A percentile compares a stretch with the other conserved stretches of the same genome.
Evolutionary conservation across 1,140 invertebrate genomes (phyloP).

Genomic region (Cryptotermes secundus): DNA sequence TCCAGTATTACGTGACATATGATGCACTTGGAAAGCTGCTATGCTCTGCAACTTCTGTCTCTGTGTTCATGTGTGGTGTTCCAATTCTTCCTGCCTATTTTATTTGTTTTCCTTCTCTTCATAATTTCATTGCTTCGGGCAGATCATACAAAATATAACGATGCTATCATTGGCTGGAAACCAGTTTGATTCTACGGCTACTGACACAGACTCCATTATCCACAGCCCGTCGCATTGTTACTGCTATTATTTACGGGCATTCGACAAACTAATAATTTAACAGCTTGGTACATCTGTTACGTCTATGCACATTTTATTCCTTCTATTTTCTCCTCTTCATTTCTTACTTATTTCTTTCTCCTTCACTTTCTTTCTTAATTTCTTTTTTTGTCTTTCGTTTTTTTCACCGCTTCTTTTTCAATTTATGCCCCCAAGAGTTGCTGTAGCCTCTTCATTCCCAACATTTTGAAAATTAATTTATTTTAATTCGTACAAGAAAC

Average conservation of each 20-base stretch:
- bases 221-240: neutral
- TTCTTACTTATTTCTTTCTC: too few species aligned
- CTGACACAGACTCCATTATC: neutral
- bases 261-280: neutral
- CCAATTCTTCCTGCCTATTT: neutral
- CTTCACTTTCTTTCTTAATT: too few species aligned
- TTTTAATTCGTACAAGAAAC: too few species aligned
- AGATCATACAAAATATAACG: neutral
- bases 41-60: neutral
- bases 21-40: neutral
- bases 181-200: neutral
- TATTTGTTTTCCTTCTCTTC: neutral
- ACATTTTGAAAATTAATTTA: too few species aligned
- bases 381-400: too few species aligned
- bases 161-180: neutral
- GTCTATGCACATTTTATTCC: too few species aligned
- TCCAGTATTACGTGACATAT: neutral
- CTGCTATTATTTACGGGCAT: neutral
- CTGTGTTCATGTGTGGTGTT: too few species aligned
- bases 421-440: too few species aligned
- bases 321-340: too few species aligned
- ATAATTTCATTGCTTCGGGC: neutral
- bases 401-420: too few species aligned
- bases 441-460: too few species aligned
- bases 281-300: neutral